A percentile compares a stretch with the other conserved stretches of the same genome.
These are phyloP conservation scores for Casuarius casuarius DNA, from an alignment of 2,113 vertebrate species.

Conservation along the genomic window DNA sequence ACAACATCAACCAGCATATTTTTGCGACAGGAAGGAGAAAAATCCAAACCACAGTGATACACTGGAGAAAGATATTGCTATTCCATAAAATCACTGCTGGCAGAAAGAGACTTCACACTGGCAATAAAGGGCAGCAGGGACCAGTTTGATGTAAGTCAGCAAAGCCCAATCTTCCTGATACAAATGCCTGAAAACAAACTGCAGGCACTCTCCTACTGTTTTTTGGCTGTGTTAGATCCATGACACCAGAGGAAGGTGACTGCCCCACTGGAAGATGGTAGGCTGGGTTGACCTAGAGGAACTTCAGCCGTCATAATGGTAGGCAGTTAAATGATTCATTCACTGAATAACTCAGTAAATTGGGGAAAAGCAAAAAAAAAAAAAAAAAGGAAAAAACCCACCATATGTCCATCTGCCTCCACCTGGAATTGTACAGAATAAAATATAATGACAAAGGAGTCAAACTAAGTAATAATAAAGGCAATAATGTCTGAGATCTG, in stretches of 20 bases:
- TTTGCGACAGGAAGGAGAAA: neutral
- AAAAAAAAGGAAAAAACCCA: neutral
- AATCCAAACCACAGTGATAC: neutral
- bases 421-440: neutral
- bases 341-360: neutral
- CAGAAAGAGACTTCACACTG: neutral
- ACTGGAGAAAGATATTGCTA: neutral
- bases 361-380: neutral
- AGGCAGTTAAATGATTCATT: neutral
- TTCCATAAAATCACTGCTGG: neutral
- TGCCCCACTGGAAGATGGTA: neutral
- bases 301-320: neutral
- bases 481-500: neutral
- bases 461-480: constrained; percentile 31
- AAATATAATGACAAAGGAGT: constrained; percentile 28
- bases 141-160: neutral
- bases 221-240: neutral
- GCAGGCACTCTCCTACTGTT: neutral
- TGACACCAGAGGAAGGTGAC: fast-evolving
- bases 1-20: constrained; percentile 12
- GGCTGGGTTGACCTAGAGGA: neutral
- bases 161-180: neutral
- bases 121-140: neutral
- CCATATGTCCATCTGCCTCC: neutral
- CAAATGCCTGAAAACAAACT: neutral